Conservation (phyloP, 64 coral and sea anemone genomes). For the Stylophora pistillata region DNA sequence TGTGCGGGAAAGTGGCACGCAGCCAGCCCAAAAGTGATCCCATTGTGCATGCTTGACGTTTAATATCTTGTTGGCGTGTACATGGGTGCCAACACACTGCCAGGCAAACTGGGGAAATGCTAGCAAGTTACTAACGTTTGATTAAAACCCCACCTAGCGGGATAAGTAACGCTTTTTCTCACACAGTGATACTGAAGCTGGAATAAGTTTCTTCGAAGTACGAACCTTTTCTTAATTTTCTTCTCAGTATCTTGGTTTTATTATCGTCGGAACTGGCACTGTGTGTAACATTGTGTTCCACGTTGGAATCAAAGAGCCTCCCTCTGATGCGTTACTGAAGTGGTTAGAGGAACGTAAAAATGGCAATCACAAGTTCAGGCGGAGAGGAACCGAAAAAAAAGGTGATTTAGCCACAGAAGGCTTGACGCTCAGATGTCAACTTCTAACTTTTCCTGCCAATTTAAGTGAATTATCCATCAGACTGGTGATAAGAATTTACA, state of each 20-base stretch:
- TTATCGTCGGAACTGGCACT: conserved; percentile 38
- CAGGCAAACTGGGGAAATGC: too few species aligned
- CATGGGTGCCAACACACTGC: too few species aligned
- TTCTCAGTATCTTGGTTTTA: conserved; percentile 53
- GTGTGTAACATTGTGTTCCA: conserved; percentile 65
- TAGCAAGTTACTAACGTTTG: too few species aligned
- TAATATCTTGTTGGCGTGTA: too few species aligned
- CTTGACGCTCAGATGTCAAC: background rate
- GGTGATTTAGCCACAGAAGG: background rate
- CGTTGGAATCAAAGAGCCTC: conserved; percentile 49
- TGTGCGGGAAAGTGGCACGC: too few species aligned
- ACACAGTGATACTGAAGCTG: too few species aligned
- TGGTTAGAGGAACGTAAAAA: conserved; percentile 48
- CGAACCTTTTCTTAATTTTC: background rate
- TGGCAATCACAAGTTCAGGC: conserved; percentile 5
- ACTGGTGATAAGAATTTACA: too few species aligned
- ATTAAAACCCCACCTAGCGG: too few species aligned
- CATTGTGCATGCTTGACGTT: too few species aligned
- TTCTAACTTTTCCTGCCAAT: background rate
- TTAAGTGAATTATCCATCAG: background rate
- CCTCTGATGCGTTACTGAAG: conserved; percentile 39
- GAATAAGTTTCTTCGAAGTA: too few species aligned
- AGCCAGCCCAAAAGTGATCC: too few species aligned
- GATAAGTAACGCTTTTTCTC: too few species aligned
- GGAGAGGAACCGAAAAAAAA: conserved; percentile 7